phyloP scores from a whole-genome alignment of 2,888 invertebrate species.

The Hypomecis punctinalis region DNA sequence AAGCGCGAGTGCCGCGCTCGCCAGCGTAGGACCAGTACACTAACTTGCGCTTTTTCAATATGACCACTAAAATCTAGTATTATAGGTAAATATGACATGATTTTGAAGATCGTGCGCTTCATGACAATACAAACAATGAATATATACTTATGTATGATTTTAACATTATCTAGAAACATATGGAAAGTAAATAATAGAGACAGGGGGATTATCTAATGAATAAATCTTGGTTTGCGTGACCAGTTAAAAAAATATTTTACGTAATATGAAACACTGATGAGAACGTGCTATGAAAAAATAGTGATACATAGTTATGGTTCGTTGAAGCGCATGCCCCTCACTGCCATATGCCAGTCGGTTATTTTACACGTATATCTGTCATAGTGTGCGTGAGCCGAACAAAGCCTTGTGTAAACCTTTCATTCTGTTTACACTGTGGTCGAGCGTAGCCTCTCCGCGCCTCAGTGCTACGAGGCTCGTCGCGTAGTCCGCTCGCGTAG shows the following conservation, averaged over 20 bases:
- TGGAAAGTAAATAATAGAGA: too few relatives aligned
- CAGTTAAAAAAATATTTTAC: too few relatives aligned
- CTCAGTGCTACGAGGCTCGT: conserved; percentile 79
- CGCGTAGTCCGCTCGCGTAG: conserved; percentile 58
- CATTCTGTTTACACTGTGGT: conserved; percentile 25
- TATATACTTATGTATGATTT: too few relatives aligned
- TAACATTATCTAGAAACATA: too few relatives aligned
- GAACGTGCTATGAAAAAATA: too few relatives aligned
- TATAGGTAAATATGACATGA: too few relatives aligned
- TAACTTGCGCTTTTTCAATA: conserved; percentile 12
- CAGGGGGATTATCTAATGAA: too few relatives aligned
- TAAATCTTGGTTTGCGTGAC: too few relatives aligned
- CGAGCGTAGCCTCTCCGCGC: conserved; percentile 54
- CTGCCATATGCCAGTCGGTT: background rate
- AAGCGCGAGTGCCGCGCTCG: conserved; percentile 54
- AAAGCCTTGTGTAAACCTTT: conserved; percentile 18
- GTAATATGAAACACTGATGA: too few relatives aligned
- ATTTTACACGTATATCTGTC: background rate
- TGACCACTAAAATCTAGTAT: background rate
- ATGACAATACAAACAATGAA: too few relatives aligned
- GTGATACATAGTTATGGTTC: background rate
- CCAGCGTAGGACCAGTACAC: conserved; percentile 2
- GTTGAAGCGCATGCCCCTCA: background rate
- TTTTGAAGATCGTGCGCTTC: too few relatives aligned
- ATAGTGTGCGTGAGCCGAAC: conserved; percentile 40